Evolutionary conservation across 2,797 vertebrate species (phyloP), one percentile per base, ranked within the genome.

Genomic region (Leuciscus waleckii): DNA sequence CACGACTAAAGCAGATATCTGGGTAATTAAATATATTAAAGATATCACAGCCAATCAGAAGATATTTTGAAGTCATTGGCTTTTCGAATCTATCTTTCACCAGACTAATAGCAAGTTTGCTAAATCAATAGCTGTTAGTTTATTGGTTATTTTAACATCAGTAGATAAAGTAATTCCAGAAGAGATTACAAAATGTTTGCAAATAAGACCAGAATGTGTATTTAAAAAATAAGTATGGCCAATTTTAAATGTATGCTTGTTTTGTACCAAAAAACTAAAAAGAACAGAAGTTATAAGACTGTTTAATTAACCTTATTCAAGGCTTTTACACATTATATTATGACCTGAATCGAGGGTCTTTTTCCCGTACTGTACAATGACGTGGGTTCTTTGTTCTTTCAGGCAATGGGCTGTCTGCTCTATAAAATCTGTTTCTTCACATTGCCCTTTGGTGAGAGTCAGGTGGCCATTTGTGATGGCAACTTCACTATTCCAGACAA

Each of bases 401-500:
- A 96, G 95, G 98, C 98, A 49, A 95, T 99, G 82, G 98, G 98
- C 90, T 99, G 98, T 93, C 95, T 99, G 92, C 96, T 99, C 79
- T 99, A 99, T 95, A 99, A 99, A 94, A 93, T 99, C 92, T 99
- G 98, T 89, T 99, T 97, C 94, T 99, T 99, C 93, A 99, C 98
- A 67, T 93, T 99, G 92, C 98, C 98, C 0, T 99, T 99, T 70
- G 98, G 98, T 86, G 98, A 99, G 95, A 99, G 98, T 93, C 98
- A 99, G 93, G 98, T 99, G 94, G 98, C 98, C 80, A 99, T 99
- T 92, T 99, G 98, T 85, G 98, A 99, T 75, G 98, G 98, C 92
- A 99, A 93, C 92, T 99, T 99, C 95, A 99, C 98, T 93, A 99
- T 99, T 91, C 98, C 98, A 3, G 98, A 99, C 92, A 99, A 97